phyloP scores from a whole-genome alignment of 2,797 vertebrate genomes.

The Rhabdophis nuchalis region DNA sequence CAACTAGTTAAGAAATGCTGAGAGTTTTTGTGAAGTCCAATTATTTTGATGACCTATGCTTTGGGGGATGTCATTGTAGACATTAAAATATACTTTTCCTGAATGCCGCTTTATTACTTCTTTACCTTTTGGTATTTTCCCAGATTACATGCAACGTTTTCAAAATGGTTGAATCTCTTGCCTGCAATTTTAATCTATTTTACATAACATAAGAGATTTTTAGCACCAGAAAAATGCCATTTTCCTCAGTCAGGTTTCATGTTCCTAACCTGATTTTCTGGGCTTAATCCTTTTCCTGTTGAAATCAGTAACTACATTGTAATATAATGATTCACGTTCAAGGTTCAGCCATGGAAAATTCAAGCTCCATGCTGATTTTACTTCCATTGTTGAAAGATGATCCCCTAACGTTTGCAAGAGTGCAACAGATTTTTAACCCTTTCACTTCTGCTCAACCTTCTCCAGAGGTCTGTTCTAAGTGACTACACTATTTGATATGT shows the following conservation, averaged over 20 bases:
- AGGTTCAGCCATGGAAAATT: constrained; percentile 80
- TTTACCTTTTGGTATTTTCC: constrained; percentile 36
- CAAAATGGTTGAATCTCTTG: constrained; percentile 53
- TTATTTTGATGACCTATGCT: not conserved
- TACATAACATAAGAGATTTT: constrained; percentile 80
- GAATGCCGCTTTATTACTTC: not conserved
- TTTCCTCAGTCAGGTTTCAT: constrained; percentile 78
- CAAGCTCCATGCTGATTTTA: constrained; percentile 76
- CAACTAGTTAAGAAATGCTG: not conserved
- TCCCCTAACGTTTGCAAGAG: constrained; percentile 70
- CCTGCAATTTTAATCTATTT: constrained; percentile 71
- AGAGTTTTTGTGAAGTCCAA: not conserved
- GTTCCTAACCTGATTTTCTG: constrained; percentile 85
- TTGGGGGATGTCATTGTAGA: not conserved
- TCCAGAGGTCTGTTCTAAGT: not conserved
- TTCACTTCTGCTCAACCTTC: constrained; percentile 37
- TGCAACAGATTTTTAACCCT: constrained; percentile 64
- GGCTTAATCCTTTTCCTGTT: constrained; percentile 90
- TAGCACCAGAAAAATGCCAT: constrained; percentile 82
- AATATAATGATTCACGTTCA: constrained; percentile 84
- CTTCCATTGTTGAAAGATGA: constrained; percentile 73
- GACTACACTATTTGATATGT: constrained; percentile 19
- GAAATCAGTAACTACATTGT: constrained; percentile 90
- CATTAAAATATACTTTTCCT: not conserved
- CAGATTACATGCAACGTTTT: constrained; percentile 56